phyloP scores from a whole-genome alignment of 1,140 invertebrate genomes.

The Eumaeus atala region DNA sequence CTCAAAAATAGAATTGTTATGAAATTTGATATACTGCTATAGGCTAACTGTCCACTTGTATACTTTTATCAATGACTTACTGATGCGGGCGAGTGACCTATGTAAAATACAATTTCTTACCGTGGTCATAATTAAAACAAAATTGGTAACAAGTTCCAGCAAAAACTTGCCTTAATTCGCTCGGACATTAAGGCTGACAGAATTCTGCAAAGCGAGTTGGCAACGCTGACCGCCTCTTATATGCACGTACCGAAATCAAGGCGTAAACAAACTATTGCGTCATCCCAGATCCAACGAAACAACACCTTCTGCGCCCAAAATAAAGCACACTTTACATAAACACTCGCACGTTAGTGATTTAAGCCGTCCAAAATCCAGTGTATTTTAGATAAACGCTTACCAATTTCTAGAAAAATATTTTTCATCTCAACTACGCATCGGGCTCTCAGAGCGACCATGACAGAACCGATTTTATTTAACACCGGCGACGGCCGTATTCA shows the following conservation, averaged over 20 bases:
- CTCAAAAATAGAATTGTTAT: no score
- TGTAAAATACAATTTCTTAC: not conserved
- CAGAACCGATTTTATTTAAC: no score
- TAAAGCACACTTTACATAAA: not conserved
- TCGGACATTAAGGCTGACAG: conserved; percentile 47
- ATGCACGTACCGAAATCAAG: conserved; percentile 49
- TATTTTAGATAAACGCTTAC: not conserved
- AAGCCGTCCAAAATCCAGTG: conserved; percentile 5
- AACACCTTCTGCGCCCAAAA: conserved; percentile 22
- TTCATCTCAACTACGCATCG: conserved; percentile 20
- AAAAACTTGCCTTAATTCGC: conserved; percentile 7
- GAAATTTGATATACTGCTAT: no score
- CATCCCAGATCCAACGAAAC: conserved; percentile 35
- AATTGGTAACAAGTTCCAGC: conserved; percentile 3
- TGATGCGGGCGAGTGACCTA: no score
- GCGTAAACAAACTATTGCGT: conserved; percentile 67
- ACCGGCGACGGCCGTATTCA: no score
- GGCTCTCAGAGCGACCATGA: not conserved
- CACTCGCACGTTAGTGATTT: not conserved
- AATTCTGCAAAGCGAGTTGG: conserved; percentile 43
- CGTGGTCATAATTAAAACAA: not conserved
- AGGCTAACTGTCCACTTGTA: no score
- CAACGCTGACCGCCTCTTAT: conserved; percentile 45
- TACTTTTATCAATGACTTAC: no score
- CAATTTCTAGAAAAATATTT: conserved; percentile 19